phyloP scores from a whole-genome alignment of 1,140 invertebrate species.

The Drosophila pandora region DNA sequence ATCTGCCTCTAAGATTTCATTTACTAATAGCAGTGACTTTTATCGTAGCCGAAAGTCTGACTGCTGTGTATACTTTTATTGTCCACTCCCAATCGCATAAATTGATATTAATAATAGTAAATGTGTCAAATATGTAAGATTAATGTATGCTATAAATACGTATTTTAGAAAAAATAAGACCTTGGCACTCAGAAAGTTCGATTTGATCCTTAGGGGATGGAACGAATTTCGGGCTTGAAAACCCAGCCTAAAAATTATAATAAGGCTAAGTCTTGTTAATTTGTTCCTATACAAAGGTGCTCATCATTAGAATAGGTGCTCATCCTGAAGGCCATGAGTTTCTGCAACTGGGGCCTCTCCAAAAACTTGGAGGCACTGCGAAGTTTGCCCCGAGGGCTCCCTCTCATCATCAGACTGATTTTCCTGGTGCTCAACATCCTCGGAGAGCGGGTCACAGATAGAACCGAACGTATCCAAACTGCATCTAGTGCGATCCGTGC shows the following conservation, averaged over 20 bases:
- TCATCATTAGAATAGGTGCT: conserved; percentile 58
- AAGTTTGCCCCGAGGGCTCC: conserved; percentile 28
- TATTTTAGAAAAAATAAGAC: conserved; percentile 15
- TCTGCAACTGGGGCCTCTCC: background rate
- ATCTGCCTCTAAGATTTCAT: too few relatives aligned
- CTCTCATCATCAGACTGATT: conserved; percentile 14
- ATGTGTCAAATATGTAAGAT: conserved; percentile 21
- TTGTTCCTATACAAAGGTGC: conserved; percentile 65
- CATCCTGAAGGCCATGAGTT: conserved; percentile 26
- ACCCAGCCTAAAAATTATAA: conserved; percentile 26
- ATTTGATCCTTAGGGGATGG: conserved; percentile 43
- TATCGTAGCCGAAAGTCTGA: background rate
- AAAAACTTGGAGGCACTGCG: conserved; percentile 40
- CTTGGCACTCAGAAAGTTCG: conserved; percentile 43
- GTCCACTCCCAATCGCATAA: conserved; percentile 59
- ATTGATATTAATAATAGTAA: conserved; percentile 38
- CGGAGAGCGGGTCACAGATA: conserved; percentile 64
- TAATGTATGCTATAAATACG: conserved; percentile 24
- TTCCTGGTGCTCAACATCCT: conserved; percentile 46
- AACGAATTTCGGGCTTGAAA: conserved; percentile 48
- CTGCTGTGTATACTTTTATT: conserved; percentile 50
- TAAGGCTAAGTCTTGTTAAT: conserved; percentile 46
- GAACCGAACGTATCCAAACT: conserved; percentile 76
- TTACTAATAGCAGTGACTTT: too few relatives aligned
- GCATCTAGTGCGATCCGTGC: conserved; percentile 69